Conservation (phyloP, 2,888 invertebrate genomes). For the Bembecia ichneumoniformis region DNA sequence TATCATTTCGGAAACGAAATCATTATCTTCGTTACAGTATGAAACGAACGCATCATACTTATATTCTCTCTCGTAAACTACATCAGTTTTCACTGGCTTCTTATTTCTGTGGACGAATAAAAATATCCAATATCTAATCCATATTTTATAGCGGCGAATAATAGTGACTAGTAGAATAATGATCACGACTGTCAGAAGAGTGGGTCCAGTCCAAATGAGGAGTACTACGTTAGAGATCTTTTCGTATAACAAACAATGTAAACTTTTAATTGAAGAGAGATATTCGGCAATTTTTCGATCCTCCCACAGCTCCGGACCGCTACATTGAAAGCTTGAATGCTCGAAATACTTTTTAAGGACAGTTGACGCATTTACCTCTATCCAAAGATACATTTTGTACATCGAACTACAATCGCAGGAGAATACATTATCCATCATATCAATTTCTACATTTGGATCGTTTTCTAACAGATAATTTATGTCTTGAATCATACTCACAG, state of each 20-base stretch:
- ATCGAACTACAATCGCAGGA: constrained; percentile 67
- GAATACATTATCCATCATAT: constrained; percentile 68
- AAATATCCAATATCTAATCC: constrained; percentile 70
- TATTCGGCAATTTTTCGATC: constrained; percentile 51
- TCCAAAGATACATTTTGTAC: constrained; percentile 52
- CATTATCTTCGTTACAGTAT: constrained; percentile 73
- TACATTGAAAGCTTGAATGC: constrained; percentile 48
- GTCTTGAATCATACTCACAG: constrained; percentile 71
- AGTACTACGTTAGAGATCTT: constrained; percentile 50
- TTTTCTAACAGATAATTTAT: constrained; percentile 54
- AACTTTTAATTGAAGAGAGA: constrained; percentile 43
- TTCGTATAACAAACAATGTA: constrained; percentile 50
- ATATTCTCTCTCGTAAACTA: constrained; percentile 32
- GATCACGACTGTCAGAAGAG: constrained; percentile 42
- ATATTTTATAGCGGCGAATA: constrained; percentile 57
- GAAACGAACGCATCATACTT: constrained; percentile 75
- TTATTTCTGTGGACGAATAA: constrained; percentile 56
- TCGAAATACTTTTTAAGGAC: constrained; percentile 41
- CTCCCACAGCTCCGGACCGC: constrained; percentile 60
- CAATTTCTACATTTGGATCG: constrained; percentile 36
- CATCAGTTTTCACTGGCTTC: constrained; percentile 20
- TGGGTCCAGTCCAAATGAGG: constrained; percentile 52
- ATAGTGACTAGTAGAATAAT: constrained; percentile 30
- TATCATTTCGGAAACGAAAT: constrained; percentile 74
- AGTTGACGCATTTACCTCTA: constrained; percentile 44